Conservation (phyloP, 2,797 vertebrate genomes). For the Phoebastria nigripes region DNA sequence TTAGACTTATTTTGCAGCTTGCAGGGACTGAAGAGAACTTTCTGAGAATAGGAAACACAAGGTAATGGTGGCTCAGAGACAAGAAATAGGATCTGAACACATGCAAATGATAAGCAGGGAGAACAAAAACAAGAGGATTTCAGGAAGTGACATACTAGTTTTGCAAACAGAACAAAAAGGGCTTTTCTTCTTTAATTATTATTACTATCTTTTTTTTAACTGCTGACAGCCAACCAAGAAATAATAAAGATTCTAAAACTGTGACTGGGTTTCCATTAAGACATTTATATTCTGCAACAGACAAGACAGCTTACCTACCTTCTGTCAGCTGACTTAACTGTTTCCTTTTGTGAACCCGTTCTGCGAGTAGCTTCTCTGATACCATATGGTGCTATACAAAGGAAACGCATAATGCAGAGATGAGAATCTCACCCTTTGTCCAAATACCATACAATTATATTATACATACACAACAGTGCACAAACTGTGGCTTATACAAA, state of each 20-base stretch:
- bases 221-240: not conserved
- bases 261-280: not conserved
- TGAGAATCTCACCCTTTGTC: not conserved
- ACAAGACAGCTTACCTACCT: constrained; percentile 74
- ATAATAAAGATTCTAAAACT: not conserved
- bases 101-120: not conserved
- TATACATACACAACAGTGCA: not conserved
- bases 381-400: constrained; percentile 89
- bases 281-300: not conserved
- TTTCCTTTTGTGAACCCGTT: constrained; percentile 89
- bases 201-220: not conserved
- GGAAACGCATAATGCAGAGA: not conserved
- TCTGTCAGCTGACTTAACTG: constrained; percentile 79
- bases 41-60: not conserved
- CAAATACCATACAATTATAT: not conserved
- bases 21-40: not conserved
- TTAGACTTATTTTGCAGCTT: not conserved
- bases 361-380: constrained; percentile 95
- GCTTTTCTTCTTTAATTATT: not conserved
- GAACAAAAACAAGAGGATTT: not conserved
- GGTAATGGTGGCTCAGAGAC: not conserved
- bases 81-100: not conserved
- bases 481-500: not conserved
- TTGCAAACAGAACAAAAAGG: not conserved
- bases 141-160: not conserved